Evolutionary conservation across 2,797 vertebrate species (phyloP), one percentile per base, ranked within the genome.

Genomic region (Podargus strigoides): DNA sequence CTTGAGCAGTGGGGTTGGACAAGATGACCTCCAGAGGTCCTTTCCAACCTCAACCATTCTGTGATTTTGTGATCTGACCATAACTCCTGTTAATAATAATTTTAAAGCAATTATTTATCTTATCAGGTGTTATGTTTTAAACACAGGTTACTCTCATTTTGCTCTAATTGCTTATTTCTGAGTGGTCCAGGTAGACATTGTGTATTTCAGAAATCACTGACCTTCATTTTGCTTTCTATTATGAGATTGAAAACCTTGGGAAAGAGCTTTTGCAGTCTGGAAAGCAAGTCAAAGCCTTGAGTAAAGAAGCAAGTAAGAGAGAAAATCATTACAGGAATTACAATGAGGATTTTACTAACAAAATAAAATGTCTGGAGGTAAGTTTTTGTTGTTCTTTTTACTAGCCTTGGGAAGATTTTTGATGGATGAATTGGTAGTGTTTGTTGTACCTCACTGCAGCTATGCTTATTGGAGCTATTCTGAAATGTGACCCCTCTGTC

Each of bases 291-390:
- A 78, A 93, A 58, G 26, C 11, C 27, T 46, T 98, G 55, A 72
- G 14, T 60, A 6, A 26, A 52, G 87, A 96, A 50, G 62, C 95
- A 69, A 52, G 24, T 55, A 79, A 95, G 78, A 93, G 59, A 19
- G 60, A 96, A 74, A 32, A 74, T 9, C 5, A 83, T 37, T 96
- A 94, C 82, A 64, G 16, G 47, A 66, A 62, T 74, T 46, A 64
- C 89, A 92, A 93, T 1, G 59, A 95, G n/a, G 10, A 20, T 37
- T 66, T 96, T 47, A 28, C 41, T 55, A 62, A 75, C 41, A 84
- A 94, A 68, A 85, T 96, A 49, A 58, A 90, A 63, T 28, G 30
- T 22, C 66, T 97, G 56, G 87, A 98, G 97, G 97, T 97, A 96
- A 96, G 74, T n/a, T 92, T 92, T 69, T 64, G 3, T 55, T 64